Evolutionary conservation across 2,888 invertebrate species (phyloP), one percentile per base, ranked within the genome.

Genomic region (Nowickia ferox): DNA sequence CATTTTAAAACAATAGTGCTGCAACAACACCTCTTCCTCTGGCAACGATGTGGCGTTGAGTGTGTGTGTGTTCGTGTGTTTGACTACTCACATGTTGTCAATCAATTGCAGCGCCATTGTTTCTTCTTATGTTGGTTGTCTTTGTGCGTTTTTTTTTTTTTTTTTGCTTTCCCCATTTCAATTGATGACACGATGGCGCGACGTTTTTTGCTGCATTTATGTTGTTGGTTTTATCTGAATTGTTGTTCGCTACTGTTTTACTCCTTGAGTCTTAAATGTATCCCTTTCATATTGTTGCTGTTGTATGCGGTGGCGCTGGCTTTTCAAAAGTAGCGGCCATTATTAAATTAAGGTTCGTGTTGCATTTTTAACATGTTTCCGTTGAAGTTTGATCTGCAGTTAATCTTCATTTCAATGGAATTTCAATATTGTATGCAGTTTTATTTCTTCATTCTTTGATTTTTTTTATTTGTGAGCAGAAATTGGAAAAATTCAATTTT

Each of bases 101-200:
- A 89, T 89, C 89, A 89, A 87, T 87, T 88, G 87, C 86, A 86
- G 88, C 87, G 87, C 88, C 88, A 88, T 89, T 89, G 89, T 88
- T 88, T 85, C 76, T 79, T 74, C 68, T 61, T 77, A 68, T 76
- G 79, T 65, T 57, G 69, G 9, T 68, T n/a, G 38, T 57, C 13
- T 55, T 38, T 30, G 44, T 75, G 44, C 53, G 1, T 42, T 17
- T 40, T 42, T 61, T 65, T 30, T 61, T 65, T 30, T 63, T 48
- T 66, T 22, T 46, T 22, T 48, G n/a, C 48, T 66, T 53, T 30
- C 38, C 51, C 10, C 61, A 61, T 59, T 84, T 59, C 71, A 78
- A 61, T 59, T 84, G 87, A 86, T 88, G 89, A 88, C 88, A 87
- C 84, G 88, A 87, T 88, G 89, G 87, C 87, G 88, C 88, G 87